Evolutionary conservation across 2,888 invertebrate species (phyloP).

Genomic region (Tenthredo mesomela): DNA sequence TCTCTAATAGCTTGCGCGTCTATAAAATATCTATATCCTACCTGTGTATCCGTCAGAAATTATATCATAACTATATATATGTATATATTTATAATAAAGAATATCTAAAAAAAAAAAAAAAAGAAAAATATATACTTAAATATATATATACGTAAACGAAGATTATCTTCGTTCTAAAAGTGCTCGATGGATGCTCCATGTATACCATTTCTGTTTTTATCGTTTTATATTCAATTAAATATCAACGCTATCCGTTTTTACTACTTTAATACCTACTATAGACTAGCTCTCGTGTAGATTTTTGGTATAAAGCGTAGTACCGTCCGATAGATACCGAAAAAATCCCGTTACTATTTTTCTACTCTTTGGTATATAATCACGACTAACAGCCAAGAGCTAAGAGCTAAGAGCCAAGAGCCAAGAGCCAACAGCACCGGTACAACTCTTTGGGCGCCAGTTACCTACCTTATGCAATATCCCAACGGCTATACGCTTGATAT

Average conservation of each 20-base stretch:
- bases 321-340: not conserved
- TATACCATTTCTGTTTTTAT: not conserved
- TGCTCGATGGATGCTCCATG: not conserved
- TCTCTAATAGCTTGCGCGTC: too few species aligned
- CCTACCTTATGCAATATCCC: not conserved
- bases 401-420: too few species aligned
- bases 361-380: not conserved
- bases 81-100: too few species aligned
- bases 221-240: not conserved
- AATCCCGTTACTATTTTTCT: conserved; percentile 18
- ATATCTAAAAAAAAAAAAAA: too few species aligned
- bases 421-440: not conserved
- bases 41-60: not conserved
- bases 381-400: not conserved
- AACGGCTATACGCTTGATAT: not conserved
- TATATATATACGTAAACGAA: not conserved
- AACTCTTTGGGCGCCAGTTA: conserved; percentile 3
- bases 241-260: not conserved
- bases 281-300: not conserved
- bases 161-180: not conserved
- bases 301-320: too few species aligned
- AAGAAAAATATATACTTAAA: too few species aligned
- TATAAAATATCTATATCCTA: not conserved
- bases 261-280: not conserved
- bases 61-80: too few species aligned